Evolutionary conservation across 2,113 vertebrate species (phyloP).

Genomic region (Pterocles gutturalis): DNA sequence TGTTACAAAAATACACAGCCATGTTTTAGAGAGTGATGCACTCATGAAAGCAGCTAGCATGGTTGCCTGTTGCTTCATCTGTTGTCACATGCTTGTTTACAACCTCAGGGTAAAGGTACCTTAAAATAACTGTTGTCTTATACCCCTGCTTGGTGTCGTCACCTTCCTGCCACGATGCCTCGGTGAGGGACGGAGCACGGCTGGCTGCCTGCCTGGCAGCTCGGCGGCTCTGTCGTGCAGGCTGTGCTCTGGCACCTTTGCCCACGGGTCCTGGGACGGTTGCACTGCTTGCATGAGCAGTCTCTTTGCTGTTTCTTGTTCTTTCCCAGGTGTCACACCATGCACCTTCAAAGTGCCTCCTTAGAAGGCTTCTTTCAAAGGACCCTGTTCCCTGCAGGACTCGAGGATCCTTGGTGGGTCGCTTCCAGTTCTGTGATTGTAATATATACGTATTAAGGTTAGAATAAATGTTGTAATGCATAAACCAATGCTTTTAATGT

Average conservation of each 20-base stretch:
- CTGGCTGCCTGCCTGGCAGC: background rate
- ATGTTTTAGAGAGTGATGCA: background rate
- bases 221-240: rapidly evolving
- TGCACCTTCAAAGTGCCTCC: rapidly evolving
- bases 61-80: slow-evolving; percentile 11
- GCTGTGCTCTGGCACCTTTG: background rate
- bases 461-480: background rate
- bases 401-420: rapidly evolving
- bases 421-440: background rate
- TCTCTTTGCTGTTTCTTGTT: background rate
- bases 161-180: background rate
- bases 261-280: rapidly evolving
- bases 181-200: background rate
- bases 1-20: background rate
- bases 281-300: background rate
- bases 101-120: background rate
- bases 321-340: background rate
- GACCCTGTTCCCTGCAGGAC: background rate
- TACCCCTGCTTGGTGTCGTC: background rate
- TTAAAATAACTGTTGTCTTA: slow-evolving; percentile 43
- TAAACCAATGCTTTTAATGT: background rate
- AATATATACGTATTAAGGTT: background rate
- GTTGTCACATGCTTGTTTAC: slow-evolving; percentile 54
- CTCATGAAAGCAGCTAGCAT: background rate
- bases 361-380: background rate